Evolutionary conservation across 2,888 invertebrate genomes (phyloP).

Genomic region (Nomada ferruginata): DNA sequence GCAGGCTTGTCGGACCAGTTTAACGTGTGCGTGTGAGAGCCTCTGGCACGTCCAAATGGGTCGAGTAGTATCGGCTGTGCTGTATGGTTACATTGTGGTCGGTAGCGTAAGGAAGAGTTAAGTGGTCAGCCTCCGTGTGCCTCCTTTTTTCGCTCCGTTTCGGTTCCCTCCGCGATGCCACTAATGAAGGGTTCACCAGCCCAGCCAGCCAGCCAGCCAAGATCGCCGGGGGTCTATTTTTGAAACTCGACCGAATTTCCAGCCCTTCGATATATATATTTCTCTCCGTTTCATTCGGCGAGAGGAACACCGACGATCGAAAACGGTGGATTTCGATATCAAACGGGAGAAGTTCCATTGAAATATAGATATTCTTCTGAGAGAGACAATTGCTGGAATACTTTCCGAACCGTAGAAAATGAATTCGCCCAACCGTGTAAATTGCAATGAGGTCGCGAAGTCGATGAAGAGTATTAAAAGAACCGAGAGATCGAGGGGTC

Average conservation of each 20-base stretch:
- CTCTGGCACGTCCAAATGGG: slow-evolving; percentile 48
- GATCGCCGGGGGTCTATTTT: slow-evolving; percentile 33
- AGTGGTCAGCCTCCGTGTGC: slow-evolving; percentile 45
- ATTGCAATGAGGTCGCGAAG: no score
- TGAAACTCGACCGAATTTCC: slow-evolving; percentile 28
- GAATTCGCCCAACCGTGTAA: no score
- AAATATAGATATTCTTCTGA: no score
- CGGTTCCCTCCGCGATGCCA: slow-evolving; percentile 11
- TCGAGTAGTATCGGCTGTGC: slow-evolving; percentile 43
- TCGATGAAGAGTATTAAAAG: no score
- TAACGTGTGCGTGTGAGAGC: slow-evolving; percentile 28
- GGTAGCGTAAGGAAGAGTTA: slow-evolving; percentile 61
- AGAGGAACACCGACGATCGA: no score
- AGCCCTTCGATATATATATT: not conserved
- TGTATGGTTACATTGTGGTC: slow-evolving; percentile 53
- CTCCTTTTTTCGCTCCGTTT: not conserved
- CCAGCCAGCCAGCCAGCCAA: not conserved
- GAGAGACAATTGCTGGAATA: no score
- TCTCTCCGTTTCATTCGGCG: no score
- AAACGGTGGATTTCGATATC: no score
- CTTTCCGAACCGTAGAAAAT: no score
- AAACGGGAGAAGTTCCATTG: no score
- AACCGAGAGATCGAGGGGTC: no score
- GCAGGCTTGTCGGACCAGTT: slow-evolving; percentile 29
- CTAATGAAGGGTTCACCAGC: slow-evolving; percentile 46